Evolutionary conservation across 2,888 invertebrate genomes (phyloP), one percentile per base, ranked within the genome.

Genomic region (Hirtodrosophila trivittata): DNA sequence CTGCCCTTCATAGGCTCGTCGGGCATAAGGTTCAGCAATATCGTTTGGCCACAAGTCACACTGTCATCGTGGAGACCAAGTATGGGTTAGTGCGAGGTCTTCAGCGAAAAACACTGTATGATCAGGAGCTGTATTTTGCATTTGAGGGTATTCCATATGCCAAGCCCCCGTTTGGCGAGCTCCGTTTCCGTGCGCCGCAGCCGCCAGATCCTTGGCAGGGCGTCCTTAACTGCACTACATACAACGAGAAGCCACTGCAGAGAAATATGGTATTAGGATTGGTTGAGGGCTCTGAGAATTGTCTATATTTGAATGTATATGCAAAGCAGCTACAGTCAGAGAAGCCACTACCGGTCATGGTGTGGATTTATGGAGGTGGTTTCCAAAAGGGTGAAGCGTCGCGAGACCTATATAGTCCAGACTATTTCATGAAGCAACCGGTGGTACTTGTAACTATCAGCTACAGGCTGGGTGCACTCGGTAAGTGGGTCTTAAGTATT

Each of bases 281-380:
- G 2, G 46, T 70, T 0, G 72, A 84, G n/a, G 93, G 93, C 1
- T 86, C 89, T 9, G 93, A 93, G 81, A 92, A 93, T 69, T 93
- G 93, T 58, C 80, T 92, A 0, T 91, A 91, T 75, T 74, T 93
- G 10, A 92, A 92, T 83, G 88, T 92, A 0, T 91, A 89, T 54
- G 75, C 75, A 0, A 89, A 87, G 58, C 60, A 73, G 43, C 73
- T 90, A 68, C 64, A 26, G 52, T 73, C 46, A 38, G 59, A 21
- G 45, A 71, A 66, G 66, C 86, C 77, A 1, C 60, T 88, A 21
- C 90, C 91, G 0, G 91, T 92, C 0, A 90, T 92, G 89, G 90
- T 92, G 0, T 92, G 90, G 88, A 90, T 92, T 41, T 91, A 91
- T 71, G 92, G 92, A 1, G 92, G 92, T 1, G 92, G 90, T 1